Evolutionary conservation across 1,140 invertebrate species (phyloP), one percentile per base, ranked within the genome.

Genomic region (Zaprionus davidi): DNA sequence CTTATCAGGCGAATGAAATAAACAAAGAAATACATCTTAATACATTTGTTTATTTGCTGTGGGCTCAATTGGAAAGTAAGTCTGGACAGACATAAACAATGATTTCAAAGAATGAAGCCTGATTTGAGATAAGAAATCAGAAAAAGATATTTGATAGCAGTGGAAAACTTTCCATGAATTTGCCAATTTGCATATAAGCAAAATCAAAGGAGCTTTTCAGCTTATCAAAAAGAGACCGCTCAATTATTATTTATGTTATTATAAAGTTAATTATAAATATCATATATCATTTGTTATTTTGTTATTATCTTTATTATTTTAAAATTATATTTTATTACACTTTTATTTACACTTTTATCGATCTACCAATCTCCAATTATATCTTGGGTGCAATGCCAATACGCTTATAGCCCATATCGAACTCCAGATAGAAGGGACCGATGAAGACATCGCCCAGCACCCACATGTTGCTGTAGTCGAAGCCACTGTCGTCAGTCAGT

Each of bases 361-460:
- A 41, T 15, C 2, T 7, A 2, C n/a, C 15, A 56, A 56, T n/a
- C 11, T 57, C 3, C 4, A 3, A 0, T 31, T 58, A 82, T 0
- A 77, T 12, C 31, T 73, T 84, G 1, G 72, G 76, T 0, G 81
- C 81, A 1, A 84, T 44, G 12, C 71, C 81, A 0, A 83, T 22
- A 12, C 77, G 65, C 9, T 77, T 80, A 13, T 83, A 83, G 7
- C 65, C 77, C 6, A 70, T 58, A 41, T 83, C 81, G 46, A 83
- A 82, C 41, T 79, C 60, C 2, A 76, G 9, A n/a, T 72, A 83
- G 44, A 76, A 56, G 15, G 69, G 44, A 0, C 73, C 81, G 2
- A 83, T 44, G 24, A 83, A 83, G 1, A 73, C 68, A 17, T 80
- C 81, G 3, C 81, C 81, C 5, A 83, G 38, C 2, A 83, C 51